Evolutionary conservation across 2,113 vertebrate species (phyloP), one percentile per base, ranked within the genome.

Genomic region (Pheucticus melanocephalus): DNA sequence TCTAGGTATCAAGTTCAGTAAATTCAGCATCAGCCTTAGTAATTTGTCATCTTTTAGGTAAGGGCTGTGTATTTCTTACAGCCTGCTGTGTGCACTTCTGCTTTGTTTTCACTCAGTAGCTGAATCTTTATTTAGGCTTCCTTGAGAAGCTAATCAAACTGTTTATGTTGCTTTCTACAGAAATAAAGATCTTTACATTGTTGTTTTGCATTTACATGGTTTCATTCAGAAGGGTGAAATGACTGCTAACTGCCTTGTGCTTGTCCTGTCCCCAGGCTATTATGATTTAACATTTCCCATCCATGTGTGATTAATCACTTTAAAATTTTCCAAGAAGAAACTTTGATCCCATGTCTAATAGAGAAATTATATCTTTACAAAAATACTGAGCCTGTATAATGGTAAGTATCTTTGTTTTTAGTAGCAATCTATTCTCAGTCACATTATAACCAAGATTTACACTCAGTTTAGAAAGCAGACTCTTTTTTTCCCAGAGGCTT

Each of bases 291-390:
- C 15, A 31, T 78, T 82, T 89, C 33, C 51, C 70, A 82, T 59
- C 40, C 82, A 33, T 44, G 33, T 79, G 80, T 69, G 60, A 93
- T 94, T 95, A 93, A 95, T 93, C 75, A 86, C 83, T 92, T 91
- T 83, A 88, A 94, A 93, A 90, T 57, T 78, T 92, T 93, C 82
- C n/a, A 86, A 92, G 54, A 91, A 88, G 47, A 12, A 84, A 69
- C 27, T 96, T 50, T 87, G 82, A 84, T 91, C 69, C 50, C 7
- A 7, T 79, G 89, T 86, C 81, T 96, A 91, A 88, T 20, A 85
- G 77, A 96, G 28, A 78, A 88, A 85, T 73, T 20, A 25, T 51
- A 88, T 68, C 42, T 82, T 95, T 85, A 78, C 44, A 65, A 51
- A 88, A 90, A 78, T 37, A 94, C 31, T 5, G 16, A 89, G 35